A percentile compares a stretch with the other conserved stretches of the same genome.
Conservation (phyloP, 2,113 vertebrate species). For the Melospiza georgiana region DNA sequence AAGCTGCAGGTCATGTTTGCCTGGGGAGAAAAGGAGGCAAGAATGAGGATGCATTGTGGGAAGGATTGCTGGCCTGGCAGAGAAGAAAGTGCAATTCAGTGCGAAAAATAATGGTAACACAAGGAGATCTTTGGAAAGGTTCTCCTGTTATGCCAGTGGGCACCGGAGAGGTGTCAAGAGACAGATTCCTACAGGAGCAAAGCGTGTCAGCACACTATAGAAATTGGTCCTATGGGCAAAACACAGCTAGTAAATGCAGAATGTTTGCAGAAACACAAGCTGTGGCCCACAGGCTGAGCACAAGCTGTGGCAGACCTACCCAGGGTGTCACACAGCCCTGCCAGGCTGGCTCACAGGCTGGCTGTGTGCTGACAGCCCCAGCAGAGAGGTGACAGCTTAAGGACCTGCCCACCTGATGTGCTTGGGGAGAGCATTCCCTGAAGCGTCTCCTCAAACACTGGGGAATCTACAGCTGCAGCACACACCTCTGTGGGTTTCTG, state of each 20-base stretch:
- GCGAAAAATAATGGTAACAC: neutral
- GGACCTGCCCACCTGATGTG: neutral
- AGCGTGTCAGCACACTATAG: neutral
- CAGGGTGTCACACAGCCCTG: rapidly evolving
- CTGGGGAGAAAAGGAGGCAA: neutral
- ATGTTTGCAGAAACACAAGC: neutral
- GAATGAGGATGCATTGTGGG: neutral
- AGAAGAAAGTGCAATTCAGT: neutral
- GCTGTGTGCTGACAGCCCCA: neutral
- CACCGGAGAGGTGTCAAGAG: neutral
- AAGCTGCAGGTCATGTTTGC: neutral
- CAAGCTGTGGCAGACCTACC: neutral
- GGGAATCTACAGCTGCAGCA: neutral
- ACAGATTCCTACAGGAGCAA: neutral
- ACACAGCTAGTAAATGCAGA: neutral
- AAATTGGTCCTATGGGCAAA: neutral
- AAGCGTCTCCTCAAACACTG: neutral
- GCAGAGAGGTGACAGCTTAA: neutral
- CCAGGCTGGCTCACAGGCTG: neutral
- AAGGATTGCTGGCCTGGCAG: slow-evolving; percentile 1
- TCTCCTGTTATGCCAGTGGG: neutral
- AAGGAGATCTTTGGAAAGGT: neutral
- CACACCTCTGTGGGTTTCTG: neutral
- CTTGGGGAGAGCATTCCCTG: neutral
- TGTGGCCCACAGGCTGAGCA: neutral